Evolutionary conservation across 2,113 vertebrate species (phyloP).

Genomic region (Amblyopsis rosae): DNA sequence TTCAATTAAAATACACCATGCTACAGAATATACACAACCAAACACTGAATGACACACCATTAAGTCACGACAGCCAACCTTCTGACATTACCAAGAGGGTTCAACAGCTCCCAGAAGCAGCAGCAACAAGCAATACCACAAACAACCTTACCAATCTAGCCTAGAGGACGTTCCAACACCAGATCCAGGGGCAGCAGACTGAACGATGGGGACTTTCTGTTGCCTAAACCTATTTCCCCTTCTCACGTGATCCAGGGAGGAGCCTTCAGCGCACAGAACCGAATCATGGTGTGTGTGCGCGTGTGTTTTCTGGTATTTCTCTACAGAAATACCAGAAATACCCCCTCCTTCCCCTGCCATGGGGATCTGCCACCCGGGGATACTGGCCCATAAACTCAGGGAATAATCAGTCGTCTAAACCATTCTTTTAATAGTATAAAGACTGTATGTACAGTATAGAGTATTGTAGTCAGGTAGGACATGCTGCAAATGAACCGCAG

Average conservation of each 20-base stretch:
- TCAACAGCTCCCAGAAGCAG: too few species aligned
- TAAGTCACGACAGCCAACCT: too few species aligned
- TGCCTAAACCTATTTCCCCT: constrained; percentile 31
- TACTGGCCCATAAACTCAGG: constrained; percentile 30
- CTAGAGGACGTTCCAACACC: constrained; percentile 28
- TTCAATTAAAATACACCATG: background rate
- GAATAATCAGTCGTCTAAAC: constrained; percentile 38
- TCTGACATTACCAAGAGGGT: background rate
- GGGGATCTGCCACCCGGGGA: constrained; percentile 31
- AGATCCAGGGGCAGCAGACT: constrained; percentile 28
- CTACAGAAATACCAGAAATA: background rate
- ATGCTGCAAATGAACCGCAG: too few species aligned
- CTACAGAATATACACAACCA: background rate
- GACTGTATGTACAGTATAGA: too few species aligned
- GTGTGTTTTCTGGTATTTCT: constrained; percentile 55
- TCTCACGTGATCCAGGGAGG: constrained; percentile 66
- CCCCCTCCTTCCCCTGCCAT: constrained; percentile 7
- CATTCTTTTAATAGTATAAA: background rate
- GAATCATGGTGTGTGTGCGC: constrained; percentile 31
- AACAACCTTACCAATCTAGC: constrained; percentile 45
- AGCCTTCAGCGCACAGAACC: constrained; percentile 31
- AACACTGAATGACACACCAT: background rate
- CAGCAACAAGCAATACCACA: background rate
- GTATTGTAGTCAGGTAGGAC: too few species aligned
- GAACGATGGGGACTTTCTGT: constrained; percentile 14